phyloP scores from a whole-genome alignment of 2,113 vertebrate species.

The Tapirus terrestris region DNA sequence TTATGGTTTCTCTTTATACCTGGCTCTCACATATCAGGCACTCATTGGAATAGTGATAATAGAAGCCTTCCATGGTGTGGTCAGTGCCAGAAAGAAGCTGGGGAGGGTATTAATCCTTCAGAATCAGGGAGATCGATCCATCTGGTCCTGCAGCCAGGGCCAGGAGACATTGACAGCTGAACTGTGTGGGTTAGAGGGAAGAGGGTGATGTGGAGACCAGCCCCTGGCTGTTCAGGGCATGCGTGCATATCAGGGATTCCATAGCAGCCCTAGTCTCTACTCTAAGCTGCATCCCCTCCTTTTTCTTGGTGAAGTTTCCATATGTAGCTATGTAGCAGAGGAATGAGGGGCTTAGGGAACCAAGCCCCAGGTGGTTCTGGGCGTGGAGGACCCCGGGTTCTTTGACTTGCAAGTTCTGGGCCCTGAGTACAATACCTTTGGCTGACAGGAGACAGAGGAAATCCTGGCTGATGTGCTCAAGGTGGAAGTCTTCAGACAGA shows the following conservation, averaged over 20 bases:
- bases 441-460: conserved; percentile 96
- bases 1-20: background rate
- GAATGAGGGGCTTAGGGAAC: background rate
- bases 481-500: conserved; percentile 99
- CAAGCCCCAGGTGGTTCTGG: background rate
- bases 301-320: background rate
- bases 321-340: background rate
- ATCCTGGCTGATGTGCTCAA: conserved; percentile 96
- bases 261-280: background rate
- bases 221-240: background rate
- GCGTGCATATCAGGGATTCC: background rate
- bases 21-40: background rate
- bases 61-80: background rate
- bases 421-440: background rate
- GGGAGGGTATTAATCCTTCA: background rate
- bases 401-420: background rate
- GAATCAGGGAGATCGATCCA: background rate
- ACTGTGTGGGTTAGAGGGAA: background rate
- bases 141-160: background rate
- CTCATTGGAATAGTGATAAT: background rate
- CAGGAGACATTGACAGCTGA: conserved; percentile 17
- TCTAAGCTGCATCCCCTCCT: background rate
- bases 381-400: background rate
- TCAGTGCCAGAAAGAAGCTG: conserved; percentile 36
- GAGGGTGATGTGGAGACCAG: background rate